Evolutionary conservation across 2,113 vertebrate genomes (phyloP).

Genomic region (Poeciliopsis turrubarensis): DNA sequence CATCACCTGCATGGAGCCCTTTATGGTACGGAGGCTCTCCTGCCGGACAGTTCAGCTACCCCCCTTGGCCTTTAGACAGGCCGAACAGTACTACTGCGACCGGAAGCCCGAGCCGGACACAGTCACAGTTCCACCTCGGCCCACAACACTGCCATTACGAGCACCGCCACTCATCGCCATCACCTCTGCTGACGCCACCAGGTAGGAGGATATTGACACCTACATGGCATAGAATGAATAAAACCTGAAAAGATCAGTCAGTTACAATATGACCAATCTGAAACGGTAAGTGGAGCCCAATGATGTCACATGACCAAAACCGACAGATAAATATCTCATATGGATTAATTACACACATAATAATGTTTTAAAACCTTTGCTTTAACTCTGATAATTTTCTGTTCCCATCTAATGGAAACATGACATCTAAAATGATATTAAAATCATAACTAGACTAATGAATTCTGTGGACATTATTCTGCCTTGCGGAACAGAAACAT

Average conservation of each 20-base stretch:
- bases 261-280: not conserved
- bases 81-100: constrained; percentile 90
- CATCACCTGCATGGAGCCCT: constrained; percentile 85
- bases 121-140: constrained; percentile 80
- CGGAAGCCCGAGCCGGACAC: constrained; percentile 83
- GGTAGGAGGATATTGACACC: constrained; percentile 78
- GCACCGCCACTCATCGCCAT: constrained; percentile 92
- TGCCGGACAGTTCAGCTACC: constrained; percentile 90
- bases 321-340: not conserved
- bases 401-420: no score
- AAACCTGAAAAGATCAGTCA: not conserved
- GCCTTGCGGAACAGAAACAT: not conserved
- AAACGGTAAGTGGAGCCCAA: not conserved
- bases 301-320: not conserved
- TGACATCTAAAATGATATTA: no score
- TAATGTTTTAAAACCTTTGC: no score
- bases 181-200: constrained; percentile 89
- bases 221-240: not conserved
- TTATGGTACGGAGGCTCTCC: constrained; percentile 88
- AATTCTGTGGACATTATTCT: not conserved
- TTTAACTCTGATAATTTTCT: no score
- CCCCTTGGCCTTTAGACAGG: constrained; percentile 89
- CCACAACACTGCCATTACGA: constrained; percentile 88
- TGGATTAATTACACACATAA: no score
- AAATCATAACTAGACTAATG: not conserved